Conservation (phyloP, 1,140 invertebrate genomes). For the Muscidifurax raptorellus region DNA sequence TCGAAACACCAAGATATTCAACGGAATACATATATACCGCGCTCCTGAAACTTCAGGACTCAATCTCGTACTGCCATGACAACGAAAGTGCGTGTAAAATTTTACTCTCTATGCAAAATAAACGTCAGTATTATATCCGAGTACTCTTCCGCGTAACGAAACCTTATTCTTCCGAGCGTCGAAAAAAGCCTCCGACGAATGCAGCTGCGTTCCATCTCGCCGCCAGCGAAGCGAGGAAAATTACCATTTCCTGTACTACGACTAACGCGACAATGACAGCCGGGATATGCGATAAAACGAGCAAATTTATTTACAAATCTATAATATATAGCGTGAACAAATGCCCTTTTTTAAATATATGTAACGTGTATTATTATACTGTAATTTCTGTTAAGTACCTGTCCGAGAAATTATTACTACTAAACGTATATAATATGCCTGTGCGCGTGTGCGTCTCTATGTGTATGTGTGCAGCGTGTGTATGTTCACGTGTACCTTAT, state of each 20-base stretch:
- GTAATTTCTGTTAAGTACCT: slow-evolving; percentile 39
- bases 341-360: background rate
- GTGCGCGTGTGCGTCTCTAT: background rate
- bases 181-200: background rate
- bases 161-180: background rate
- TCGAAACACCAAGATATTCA: background rate
- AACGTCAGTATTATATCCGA: background rate
- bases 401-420: slow-evolving; percentile 27
- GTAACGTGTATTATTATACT: slow-evolving; percentile 21
- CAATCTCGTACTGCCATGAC: background rate
- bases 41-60: background rate
- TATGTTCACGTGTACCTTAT: background rate
- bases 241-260: background rate
- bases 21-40: background rate
- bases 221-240: background rate
- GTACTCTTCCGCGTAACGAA: background rate
- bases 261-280: background rate
- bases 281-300: background rate
- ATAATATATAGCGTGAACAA: slow-evolving; percentile 12
- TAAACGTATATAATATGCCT: background rate
- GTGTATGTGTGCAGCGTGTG: background rate
- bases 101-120: background rate
- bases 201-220: background rate
- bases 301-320: slow-evolving; percentile 23
- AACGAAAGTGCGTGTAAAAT: slow-evolving; percentile 8